These are phyloP conservation scores for Onchidella celtica DNA, from an alignment of 2,888 invertebrate genomes.

Conservation along the genomic window DNA sequence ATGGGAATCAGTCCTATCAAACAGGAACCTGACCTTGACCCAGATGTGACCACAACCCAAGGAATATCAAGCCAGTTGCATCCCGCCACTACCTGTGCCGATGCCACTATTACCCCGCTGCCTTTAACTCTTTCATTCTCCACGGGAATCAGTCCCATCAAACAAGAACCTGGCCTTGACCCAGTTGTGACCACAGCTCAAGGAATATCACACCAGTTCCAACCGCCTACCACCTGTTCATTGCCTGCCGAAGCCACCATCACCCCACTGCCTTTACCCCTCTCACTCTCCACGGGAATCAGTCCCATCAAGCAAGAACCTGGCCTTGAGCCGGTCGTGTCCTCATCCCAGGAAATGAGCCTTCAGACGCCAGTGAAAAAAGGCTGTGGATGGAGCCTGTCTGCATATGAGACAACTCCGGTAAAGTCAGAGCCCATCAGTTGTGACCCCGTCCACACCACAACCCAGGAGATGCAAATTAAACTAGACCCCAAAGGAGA, in stretches of 20 bases:
- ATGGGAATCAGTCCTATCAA: background rate
- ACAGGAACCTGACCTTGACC: slow-evolving; percentile 17
- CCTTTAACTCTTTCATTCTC: background rate
- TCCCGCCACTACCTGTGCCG: too few species aligned
- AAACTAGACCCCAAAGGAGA: too few species aligned
- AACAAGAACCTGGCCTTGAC: slow-evolving; percentile 17
- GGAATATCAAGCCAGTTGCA: too few species aligned
- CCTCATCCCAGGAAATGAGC: background rate
- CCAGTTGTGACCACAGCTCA: background rate
- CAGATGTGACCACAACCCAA: background rate
- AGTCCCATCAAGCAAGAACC: slow-evolving; percentile 2
- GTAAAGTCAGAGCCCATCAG: too few species aligned
- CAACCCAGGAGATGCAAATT: too few species aligned
- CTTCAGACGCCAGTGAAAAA: too few species aligned
- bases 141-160: background rate
- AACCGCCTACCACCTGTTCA: background rate
- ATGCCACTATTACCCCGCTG: background rate
- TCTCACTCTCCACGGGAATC: background rate
- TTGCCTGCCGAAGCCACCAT: background rate
- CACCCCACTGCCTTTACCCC: background rate
- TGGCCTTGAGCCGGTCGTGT: too few species aligned
- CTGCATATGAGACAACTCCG: too few species aligned
- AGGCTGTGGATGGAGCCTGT: too few species aligned
- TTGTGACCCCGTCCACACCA: too few species aligned
- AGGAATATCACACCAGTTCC: background rate